A percentile compares a stretch with the other conserved stretches of the same genome.
Evolutionary conservation across 2,797 vertebrate genomes (phyloP).

Genomic region (Xiphophorus birchmanni): DNA sequence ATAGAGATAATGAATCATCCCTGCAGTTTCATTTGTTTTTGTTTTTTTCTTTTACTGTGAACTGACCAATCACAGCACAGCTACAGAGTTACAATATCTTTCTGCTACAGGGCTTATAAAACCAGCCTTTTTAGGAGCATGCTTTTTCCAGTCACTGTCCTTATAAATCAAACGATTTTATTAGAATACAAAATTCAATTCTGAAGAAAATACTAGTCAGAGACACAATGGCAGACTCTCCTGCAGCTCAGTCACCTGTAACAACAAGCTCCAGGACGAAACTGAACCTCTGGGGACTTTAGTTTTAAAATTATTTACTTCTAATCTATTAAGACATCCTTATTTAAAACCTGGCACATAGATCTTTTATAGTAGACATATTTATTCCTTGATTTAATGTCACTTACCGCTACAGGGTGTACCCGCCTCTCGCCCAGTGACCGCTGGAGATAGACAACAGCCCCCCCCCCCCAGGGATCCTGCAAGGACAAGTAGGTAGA

Average conservation of each 20-base stretch:
- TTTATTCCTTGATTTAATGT: neutral
- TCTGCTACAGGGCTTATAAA: neutral
- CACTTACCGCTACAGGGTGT: neutral
- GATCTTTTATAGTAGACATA: neutral
- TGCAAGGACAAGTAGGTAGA: neutral
- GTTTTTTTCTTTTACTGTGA: neutral
- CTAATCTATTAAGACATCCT: neutral
- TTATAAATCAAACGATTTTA: slow-evolving; percentile 3
- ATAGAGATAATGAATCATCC: neutral
- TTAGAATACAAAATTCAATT: neutral
- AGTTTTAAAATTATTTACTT: neutral
- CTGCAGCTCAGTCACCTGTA: neutral
- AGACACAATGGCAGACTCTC: neutral
- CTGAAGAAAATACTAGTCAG: neutral
- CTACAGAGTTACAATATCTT: no score
- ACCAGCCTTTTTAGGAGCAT: neutral
- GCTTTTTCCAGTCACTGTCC: neutral
- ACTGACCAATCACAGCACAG: neutral
- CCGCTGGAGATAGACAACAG: neutral
- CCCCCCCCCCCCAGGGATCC: neutral
- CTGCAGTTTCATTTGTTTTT: neutral
- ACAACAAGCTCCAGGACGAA: neutral
- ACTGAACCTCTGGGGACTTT: neutral
- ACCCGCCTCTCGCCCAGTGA: neutral
- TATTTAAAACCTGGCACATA: neutral